phyloP scores from a whole-genome alignment of 2,113 vertebrate genomes.

The Anser brachyrhynchus region DNA sequence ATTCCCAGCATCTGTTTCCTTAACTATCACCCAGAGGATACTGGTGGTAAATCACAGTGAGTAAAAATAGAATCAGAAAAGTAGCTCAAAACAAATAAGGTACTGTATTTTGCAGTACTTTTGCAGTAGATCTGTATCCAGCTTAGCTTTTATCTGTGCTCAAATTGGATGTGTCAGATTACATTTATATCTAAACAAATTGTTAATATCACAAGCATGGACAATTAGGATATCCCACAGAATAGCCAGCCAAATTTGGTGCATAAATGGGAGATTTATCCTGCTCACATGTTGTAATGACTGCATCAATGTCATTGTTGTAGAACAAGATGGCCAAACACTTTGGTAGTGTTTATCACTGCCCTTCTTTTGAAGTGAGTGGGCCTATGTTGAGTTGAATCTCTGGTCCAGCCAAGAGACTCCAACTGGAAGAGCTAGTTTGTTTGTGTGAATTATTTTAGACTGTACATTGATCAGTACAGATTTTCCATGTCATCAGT shows the following conservation, averaged over 20 bases:
- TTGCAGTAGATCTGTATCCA: background rate
- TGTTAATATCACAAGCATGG: conserved; percentile 16
- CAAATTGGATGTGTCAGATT: conserved; percentile 20
- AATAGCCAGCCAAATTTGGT: background rate
- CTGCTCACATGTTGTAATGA: background rate
- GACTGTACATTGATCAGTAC: background rate
- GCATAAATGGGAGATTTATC: background rate
- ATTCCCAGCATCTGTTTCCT: conserved; percentile 99
- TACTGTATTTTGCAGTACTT: conserved; percentile 36
- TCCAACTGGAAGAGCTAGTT: background rate
- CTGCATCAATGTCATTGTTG: background rate
- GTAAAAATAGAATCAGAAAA: conserved; percentile 89
- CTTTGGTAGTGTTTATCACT: background rate
- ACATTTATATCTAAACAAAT: conserved; percentile 18
- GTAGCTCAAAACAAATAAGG: conserved; percentile 71
- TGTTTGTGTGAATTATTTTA: background rate
- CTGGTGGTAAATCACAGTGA: conserved; percentile 87
- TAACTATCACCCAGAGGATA: conserved; percentile 90
- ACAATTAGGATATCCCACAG: background rate
- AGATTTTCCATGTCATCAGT: background rate
- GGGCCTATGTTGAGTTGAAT: background rate
- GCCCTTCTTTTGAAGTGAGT: background rate
- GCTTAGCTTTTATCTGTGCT: conserved; percentile 21
- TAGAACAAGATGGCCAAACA: background rate
- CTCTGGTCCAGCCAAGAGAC: background rate